Evolutionary conservation across 2,113 vertebrate genomes (phyloP).

Genomic region (Anarrhichthys ocellatus): DNA sequence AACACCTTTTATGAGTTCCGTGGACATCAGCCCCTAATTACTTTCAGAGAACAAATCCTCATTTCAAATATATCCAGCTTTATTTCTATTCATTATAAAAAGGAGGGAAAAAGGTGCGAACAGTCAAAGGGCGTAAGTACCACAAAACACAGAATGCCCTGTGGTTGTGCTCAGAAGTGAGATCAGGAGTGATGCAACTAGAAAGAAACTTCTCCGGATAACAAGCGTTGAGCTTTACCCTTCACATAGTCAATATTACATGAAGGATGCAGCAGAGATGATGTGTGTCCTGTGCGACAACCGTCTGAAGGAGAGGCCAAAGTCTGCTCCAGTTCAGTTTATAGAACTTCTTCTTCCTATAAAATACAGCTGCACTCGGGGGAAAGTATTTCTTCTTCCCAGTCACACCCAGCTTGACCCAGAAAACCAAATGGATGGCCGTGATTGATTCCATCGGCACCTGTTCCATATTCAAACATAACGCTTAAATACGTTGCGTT

Average conservation of each 20-base stretch:
- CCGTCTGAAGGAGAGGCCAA: slow-evolving; percentile 30
- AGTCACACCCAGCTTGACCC: slow-evolving; percentile 58
- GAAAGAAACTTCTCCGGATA: slow-evolving; percentile 60
- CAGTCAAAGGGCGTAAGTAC: slow-evolving; percentile 46
- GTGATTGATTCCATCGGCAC: slow-evolving; percentile 60
- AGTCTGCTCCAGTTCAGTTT: slow-evolving; percentile 55
- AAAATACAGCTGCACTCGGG: slow-evolving; percentile 57
- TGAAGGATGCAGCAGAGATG: slow-evolving; percentile 52
- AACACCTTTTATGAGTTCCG: slow-evolving; percentile 69
- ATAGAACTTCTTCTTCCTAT: slow-evolving; percentile 51
- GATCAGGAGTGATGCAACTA: slow-evolving; percentile 58
- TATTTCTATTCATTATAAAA: slow-evolving; percentile 57
- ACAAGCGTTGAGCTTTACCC: slow-evolving; percentile 33
- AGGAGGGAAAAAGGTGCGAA: slow-evolving; percentile 25
- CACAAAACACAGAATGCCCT: slow-evolving; percentile 35
- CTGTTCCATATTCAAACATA: slow-evolving; percentile 62
- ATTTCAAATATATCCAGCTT: slow-evolving; percentile 60
- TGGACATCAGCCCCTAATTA: slow-evolving; percentile 70
- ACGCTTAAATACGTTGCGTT: slow-evolving; percentile 24
- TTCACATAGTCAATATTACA: slow-evolving; percentile 57
- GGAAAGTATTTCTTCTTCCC: slow-evolving; percentile 47
- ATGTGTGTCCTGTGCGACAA: slow-evolving; percentile 44
- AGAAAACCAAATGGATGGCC: slow-evolving; percentile 62
- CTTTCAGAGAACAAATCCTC: slow-evolving; percentile 64
- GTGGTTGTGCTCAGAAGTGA: slow-evolving; percentile 27